Conservation (phyloP, 2,797 vertebrate species). For the Phoxinus dragarum region DNA sequence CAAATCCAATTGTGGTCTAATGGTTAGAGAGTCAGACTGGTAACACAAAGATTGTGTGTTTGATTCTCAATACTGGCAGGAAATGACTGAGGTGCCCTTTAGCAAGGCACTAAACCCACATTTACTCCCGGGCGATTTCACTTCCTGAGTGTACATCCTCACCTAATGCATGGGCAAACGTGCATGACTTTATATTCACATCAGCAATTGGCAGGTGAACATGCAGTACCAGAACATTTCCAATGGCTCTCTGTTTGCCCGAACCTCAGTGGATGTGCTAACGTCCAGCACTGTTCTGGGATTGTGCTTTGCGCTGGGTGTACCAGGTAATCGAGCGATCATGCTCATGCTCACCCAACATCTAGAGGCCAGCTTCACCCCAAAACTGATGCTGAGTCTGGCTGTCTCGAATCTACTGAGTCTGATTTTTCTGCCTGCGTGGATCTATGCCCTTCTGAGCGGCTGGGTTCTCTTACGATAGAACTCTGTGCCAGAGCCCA, state of each 20-base stretch:
- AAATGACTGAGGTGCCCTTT: too few relatives aligned
- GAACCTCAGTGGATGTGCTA: background rate
- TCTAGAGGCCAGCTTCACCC: constrained; percentile 59
- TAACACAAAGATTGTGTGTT: too few relatives aligned
- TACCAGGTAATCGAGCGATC: constrained; percentile 67
- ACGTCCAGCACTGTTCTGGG: constrained; percentile 28
- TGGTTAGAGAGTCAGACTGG: too few relatives aligned
- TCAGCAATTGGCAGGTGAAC: background rate
- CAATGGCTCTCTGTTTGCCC: constrained; percentile 11
- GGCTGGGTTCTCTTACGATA: constrained; percentile 54
- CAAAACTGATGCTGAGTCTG: constrained; percentile 69
- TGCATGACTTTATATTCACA: background rate
- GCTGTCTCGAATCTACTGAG: constrained; percentile 66
- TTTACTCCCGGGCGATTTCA: too few relatives aligned
- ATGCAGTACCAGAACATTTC: constrained; percentile 42
- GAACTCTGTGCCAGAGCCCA: too few relatives aligned
- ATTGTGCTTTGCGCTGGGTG: constrained; percentile 65
- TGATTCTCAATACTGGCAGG: too few relatives aligned
- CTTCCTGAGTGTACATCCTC: background rate
- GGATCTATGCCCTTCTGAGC: constrained; percentile 62
- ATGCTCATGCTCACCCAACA: constrained; percentile 54
- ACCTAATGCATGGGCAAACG: too few relatives aligned
- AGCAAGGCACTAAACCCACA: too few relatives aligned
- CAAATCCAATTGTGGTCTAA: too few relatives aligned
- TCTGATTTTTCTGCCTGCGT: constrained; percentile 61